A percentile compares a stretch with the other conserved stretches of the same genome.
These are phyloP conservation scores for Seriola dumerili DNA, from an alignment of 2,113 vertebrate species.

Conservation along the genomic window DNA sequence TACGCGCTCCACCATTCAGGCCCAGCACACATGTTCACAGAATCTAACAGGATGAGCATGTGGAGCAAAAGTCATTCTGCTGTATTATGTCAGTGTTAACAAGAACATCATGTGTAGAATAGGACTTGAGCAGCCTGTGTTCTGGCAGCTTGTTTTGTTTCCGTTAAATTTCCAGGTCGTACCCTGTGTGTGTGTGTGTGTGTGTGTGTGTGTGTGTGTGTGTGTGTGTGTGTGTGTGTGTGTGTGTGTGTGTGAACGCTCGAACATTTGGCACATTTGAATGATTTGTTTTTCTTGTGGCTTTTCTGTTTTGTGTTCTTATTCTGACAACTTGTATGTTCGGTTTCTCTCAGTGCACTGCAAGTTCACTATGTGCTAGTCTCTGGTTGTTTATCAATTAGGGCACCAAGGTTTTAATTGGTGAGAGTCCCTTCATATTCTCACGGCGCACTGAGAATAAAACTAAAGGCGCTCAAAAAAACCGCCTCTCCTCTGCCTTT, in stretches of 20 bases:
- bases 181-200: too few relatives aligned
- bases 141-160: neutral
- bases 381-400: neutral
- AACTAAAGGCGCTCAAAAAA: constrained; percentile 17
- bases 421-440: neutral
- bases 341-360: neutral
- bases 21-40: constrained; percentile 44
- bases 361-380: neutral
- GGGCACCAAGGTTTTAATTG: constrained; percentile 1
- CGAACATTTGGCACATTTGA: neutral
- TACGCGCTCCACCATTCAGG: constrained; percentile 51
- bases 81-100: neutral
- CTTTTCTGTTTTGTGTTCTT: constrained; percentile 15
- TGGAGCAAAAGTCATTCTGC: neutral
- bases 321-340: constrained; percentile 2
- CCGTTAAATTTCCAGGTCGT: neutral
- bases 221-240: too few relatives aligned
- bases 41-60: neutral
- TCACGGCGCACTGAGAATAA: constrained; percentile 22
- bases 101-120: neutral
- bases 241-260: too few relatives aligned
- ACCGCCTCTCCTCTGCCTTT: neutral
- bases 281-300: constrained; percentile 24
- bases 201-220: too few relatives aligned
- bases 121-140: neutral